Evolutionary conservation across 2,888 invertebrate species (phyloP).

Genomic region (Machimus rusticus): DNA sequence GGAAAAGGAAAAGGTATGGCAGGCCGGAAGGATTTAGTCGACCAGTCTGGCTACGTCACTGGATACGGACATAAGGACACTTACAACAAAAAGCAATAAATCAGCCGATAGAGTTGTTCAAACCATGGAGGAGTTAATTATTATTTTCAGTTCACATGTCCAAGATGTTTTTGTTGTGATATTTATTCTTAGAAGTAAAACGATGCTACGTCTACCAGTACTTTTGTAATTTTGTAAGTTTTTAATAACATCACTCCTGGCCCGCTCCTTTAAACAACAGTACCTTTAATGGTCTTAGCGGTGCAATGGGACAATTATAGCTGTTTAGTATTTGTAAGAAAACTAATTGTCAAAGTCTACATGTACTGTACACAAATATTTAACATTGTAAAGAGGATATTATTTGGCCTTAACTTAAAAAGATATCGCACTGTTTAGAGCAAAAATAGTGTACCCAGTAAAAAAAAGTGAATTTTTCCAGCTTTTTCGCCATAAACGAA

Average conservation of each 20-base stretch:
- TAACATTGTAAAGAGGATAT: background rate
- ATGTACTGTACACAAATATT: background rate
- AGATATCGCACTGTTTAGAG: background rate
- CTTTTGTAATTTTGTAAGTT: slow-evolving; percentile 6
- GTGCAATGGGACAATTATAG: background rate
- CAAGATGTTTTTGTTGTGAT: slow-evolving; percentile 16
- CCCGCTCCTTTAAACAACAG: background rate
- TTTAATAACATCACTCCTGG: background rate
- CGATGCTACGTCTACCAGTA: background rate
- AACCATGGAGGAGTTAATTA: background rate
- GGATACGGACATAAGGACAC: slow-evolving; percentile 86
- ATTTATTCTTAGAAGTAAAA: background rate
- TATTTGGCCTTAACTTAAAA: slow-evolving; percentile 1
- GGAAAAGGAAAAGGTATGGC: slow-evolving; percentile 88
- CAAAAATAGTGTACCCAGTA: background rate
- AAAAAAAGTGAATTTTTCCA: background rate
- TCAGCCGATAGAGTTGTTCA: background rate
- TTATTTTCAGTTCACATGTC: slow-evolving; percentile 17
- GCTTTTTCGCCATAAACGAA: background rate
- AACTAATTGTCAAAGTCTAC: background rate
- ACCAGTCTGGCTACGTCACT: slow-evolving; percentile 80
- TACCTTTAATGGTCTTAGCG: background rate
- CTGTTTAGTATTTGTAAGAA: background rate
- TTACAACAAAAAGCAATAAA: slow-evolving; percentile 70
- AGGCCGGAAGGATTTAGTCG: slow-evolving; percentile 79